phyloP scores from a whole-genome alignment of 2,113 vertebrate species.

The Mesoclemmys tuberculata region DNA sequence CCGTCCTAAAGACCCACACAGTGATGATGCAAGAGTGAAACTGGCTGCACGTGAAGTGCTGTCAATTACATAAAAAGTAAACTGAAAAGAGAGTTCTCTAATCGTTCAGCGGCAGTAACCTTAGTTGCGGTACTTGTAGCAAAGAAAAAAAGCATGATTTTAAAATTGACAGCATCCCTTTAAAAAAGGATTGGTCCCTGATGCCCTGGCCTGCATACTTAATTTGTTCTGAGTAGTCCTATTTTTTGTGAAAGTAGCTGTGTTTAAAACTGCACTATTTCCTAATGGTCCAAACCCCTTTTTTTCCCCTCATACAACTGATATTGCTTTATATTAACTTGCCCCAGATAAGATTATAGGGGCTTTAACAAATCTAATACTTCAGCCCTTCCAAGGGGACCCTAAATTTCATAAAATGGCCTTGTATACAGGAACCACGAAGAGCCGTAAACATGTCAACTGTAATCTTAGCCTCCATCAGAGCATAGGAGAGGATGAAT shows the following conservation, averaged over 20 bases:
- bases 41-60: neutral
- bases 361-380: neutral
- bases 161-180: neutral
- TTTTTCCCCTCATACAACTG: neutral
- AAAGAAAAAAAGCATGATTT: neutral
- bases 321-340: neutral
- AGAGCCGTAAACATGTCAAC: neutral
- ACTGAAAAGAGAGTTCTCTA: neutral
- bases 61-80: neutral
- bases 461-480: neutral
- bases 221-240: neutral
- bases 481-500: neutral
- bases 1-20: neutral
- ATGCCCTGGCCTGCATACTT: fast-evolving
- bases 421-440: neutral
- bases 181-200: neutral
- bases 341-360: neutral
- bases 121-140: neutral
- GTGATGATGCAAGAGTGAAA: neutral
- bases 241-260: neutral
- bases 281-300: neutral
- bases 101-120: neutral
- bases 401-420: neutral
- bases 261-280: neutral
- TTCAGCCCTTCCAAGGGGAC: neutral